A percentile compares a stretch with the other conserved stretches of the same genome.
Evolutionary conservation across 2,113 vertebrate species (phyloP).

Genomic region (Petroica traversi): DNA sequence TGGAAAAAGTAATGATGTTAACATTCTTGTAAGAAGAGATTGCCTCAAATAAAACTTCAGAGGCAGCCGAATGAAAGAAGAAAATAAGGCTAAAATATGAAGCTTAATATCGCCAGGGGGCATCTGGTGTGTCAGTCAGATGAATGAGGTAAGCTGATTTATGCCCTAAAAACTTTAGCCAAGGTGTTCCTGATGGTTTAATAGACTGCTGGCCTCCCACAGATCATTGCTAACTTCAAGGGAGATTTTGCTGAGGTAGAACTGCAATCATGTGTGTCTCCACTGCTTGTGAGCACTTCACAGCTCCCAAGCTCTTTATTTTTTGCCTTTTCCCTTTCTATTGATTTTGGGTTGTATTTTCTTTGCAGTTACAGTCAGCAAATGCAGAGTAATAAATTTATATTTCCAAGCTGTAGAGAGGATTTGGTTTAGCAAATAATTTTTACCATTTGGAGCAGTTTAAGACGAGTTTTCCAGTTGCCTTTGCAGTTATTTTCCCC

Average conservation of each 20-base stretch:
- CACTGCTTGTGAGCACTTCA: background rate
- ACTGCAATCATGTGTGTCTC: background rate
- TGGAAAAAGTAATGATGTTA: slow-evolving; percentile 57
- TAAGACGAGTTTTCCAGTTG: slow-evolving; percentile 38
- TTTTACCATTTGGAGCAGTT: slow-evolving; percentile 45
- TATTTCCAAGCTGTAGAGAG: slow-evolving; percentile 32
- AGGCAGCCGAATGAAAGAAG: slow-evolving; percentile 55
- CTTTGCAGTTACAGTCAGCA: background rate
- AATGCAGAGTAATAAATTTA: background rate
- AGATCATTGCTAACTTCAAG: background rate
- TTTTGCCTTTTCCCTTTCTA: slow-evolving; percentile 31
- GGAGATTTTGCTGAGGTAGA: slow-evolving; percentile 22
- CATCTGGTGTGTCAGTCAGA: slow-evolving; percentile 63
- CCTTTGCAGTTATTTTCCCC: slow-evolving; percentile 22
- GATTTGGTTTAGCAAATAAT: slow-evolving; percentile 35
- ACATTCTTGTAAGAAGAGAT: slow-evolving; percentile 60
- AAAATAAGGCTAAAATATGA: slow-evolving; percentile 67
- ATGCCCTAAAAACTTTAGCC: slow-evolving; percentile 51
- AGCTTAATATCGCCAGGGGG: slow-evolving; percentile 42
- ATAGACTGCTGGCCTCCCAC: slow-evolving; percentile 48
- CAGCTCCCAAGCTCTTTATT: background rate
- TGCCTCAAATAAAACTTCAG: slow-evolving; percentile 68
- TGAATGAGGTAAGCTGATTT: slow-evolving; percentile 64
- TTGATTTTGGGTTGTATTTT: slow-evolving; percentile 25
- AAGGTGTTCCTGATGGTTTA: slow-evolving; percentile 62